Conservation (phyloP, 2,888 invertebrate genomes). For the Perizoma affinitatum region DNA sequence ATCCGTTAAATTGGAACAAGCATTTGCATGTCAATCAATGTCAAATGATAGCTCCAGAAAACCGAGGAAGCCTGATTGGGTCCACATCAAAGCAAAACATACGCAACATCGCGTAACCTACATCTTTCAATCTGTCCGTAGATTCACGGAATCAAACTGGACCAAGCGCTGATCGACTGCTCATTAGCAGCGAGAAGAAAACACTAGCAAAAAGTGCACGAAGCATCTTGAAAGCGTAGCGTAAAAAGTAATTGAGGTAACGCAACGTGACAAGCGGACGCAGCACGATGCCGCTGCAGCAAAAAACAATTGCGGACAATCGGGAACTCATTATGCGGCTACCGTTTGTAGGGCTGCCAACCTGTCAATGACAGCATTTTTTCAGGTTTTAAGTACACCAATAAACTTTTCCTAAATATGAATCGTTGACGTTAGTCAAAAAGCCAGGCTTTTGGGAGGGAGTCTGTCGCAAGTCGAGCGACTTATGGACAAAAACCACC, state of each 20-base stretch:
- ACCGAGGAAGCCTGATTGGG: too few species aligned
- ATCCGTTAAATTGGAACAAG: too few species aligned
- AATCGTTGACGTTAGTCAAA: too few species aligned
- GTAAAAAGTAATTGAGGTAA: slow-evolving; percentile 44
- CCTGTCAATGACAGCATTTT: neutral
- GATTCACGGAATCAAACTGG: slow-evolving; percentile 38
- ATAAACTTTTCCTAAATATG: too few species aligned
- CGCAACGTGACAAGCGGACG: slow-evolving; percentile 44
- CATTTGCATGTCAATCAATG: too few species aligned
- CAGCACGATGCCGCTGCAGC: slow-evolving; percentile 29
- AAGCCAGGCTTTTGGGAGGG: too few species aligned
- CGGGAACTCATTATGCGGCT: slow-evolving; percentile 47
- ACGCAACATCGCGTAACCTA: slow-evolving; percentile 12
- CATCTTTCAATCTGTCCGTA: slow-evolving; percentile 8
- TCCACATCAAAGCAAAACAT: neutral
- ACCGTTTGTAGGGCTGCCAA: slow-evolving; percentile 23
- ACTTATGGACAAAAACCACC: too few species aligned
- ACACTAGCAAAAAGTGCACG: slow-evolving; percentile 42
- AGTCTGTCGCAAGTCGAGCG: too few species aligned
- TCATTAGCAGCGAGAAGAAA: slow-evolving; percentile 43
- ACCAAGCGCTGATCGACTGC: slow-evolving; percentile 50
- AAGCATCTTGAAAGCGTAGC: slow-evolving; percentile 42
- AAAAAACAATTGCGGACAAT: slow-evolving; percentile 57
- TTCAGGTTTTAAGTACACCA: too few species aligned
- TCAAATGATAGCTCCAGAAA: too few species aligned